phyloP scores from a whole-genome alignment of 92 coral and sea anemone species.

The Phymanthus crucifer region DNA sequence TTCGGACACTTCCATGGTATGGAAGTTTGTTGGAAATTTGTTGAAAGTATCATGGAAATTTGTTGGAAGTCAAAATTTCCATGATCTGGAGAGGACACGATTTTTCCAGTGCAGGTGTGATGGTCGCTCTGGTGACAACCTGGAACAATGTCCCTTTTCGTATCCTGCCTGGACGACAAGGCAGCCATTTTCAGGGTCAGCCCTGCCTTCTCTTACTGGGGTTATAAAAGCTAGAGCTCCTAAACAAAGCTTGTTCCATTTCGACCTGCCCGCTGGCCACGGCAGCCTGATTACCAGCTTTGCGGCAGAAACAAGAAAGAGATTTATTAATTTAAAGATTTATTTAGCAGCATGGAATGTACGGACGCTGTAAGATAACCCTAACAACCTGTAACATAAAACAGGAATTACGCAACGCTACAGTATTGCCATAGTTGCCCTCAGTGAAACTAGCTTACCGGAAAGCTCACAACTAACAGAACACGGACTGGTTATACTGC shows the following conservation, averaged over 20 bases:
- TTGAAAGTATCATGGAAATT: too few relatives aligned
- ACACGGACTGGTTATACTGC: conserved; percentile 35
- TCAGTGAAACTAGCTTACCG: conserved; percentile 31
- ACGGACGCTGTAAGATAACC: conserved; percentile 26
- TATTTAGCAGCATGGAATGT: conserved; percentile 28
- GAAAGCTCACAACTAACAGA: conserved; percentile 1
- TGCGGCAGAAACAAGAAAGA: not conserved
- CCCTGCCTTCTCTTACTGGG: not conserved
- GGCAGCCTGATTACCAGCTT: not conserved
- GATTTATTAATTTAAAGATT: too few relatives aligned
- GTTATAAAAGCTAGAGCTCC: not conserved
- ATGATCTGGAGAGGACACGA: too few relatives aligned
- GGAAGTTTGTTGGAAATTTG: too few relatives aligned
- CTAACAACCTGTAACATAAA: conserved; percentile 19
- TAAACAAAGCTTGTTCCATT: not conserved
- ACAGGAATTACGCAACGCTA: conserved; percentile 29
- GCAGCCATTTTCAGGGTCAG: not conserved
- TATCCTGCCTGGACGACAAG: not conserved
- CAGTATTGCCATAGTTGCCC: conserved; percentile 24
- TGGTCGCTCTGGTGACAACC: conserved; percentile 17
- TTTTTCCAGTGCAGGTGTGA: too few relatives aligned
- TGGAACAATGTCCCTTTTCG: not conserved
- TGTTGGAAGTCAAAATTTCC: too few relatives aligned
- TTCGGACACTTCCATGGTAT: too few relatives aligned
- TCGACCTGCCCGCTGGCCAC: not conserved